These are phyloP conservation scores for Vanessa tameamea DNA, from an alignment of 1,140 invertebrate genomes.

Conservation along the genomic window DNA sequence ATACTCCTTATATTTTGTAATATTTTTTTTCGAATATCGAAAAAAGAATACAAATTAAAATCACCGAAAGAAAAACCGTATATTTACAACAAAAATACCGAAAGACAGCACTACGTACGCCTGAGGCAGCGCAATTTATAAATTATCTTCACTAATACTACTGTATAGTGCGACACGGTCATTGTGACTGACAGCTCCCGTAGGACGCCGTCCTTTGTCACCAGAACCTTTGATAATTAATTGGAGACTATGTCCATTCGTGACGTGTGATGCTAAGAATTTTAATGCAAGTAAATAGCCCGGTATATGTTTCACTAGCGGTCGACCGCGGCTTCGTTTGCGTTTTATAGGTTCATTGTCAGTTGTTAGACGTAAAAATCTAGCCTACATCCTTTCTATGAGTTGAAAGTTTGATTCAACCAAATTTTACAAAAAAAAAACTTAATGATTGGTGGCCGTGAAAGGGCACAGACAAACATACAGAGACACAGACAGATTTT, in stretches of 20 bases:
- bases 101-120: constrained; percentile 11
- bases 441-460: too few relatives aligned
- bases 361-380: too few relatives aligned
- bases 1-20: too few relatives aligned
- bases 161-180: constrained; percentile 38
- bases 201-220: constrained; percentile 46
- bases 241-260: background rate
- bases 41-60: background rate
- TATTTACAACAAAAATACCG: background rate
- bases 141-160: constrained; percentile 33
- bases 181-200: constrained; percentile 50
- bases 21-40: background rate
- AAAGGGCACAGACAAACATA: too few relatives aligned
- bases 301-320: too few relatives aligned
- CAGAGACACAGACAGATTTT: too few relatives aligned
- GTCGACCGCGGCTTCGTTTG: too few relatives aligned
- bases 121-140: constrained; percentile 22
- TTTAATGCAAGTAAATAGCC: background rate
- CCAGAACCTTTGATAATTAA: constrained; percentile 7
- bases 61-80: background rate
- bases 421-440: too few relatives aligned
- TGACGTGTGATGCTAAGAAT: background rate
- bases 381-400: too few relatives aligned
- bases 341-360: too few relatives aligned
- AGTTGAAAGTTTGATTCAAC: too few relatives aligned